A percentile compares a stretch with the other conserved stretches of the same genome.
Evolutionary conservation across 2,888 invertebrate species (phyloP).

Genomic region (Poecilobothrus nobilitatus): DNA sequence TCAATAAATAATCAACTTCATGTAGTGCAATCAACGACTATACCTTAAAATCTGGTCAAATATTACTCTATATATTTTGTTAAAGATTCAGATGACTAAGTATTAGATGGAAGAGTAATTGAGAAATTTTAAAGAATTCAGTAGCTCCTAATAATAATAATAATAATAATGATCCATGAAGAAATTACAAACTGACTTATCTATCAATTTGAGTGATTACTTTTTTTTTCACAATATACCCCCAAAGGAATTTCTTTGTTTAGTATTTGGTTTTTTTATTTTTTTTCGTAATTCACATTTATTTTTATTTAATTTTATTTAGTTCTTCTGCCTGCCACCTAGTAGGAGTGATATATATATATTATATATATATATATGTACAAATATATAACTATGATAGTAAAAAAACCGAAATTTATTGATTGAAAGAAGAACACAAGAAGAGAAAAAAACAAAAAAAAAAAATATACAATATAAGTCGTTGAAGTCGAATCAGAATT

Average conservation of each 20-base stretch:
- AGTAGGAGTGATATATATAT: not conserved
- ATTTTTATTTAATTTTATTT: not conserved
- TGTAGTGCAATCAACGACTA: not conserved
- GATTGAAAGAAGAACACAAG: too few species aligned
- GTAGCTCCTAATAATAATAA: not conserved
- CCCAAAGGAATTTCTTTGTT: too few species aligned
- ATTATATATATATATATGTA: not conserved
- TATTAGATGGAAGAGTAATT: too few species aligned
- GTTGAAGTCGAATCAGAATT: too few species aligned
- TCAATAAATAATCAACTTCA: not conserved
- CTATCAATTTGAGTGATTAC: constrained; percentile 1
- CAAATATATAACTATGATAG: too few species aligned
- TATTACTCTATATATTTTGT: too few species aligned
- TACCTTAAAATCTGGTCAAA: not conserved
- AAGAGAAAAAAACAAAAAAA: too few species aligned
- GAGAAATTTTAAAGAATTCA: not conserved
- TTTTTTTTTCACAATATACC: too few species aligned
- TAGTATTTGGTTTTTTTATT: too few species aligned
- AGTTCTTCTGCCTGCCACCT: not conserved
- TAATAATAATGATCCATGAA: not conserved
- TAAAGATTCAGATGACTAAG: too few species aligned
- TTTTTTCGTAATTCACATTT: not conserved
- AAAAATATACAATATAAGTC: too few species aligned
- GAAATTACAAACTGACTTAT: not conserved
- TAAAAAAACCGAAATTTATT: too few species aligned